Evolutionary conservation across 2,113 vertebrate genomes (phyloP), one percentile per base, ranked within the genome.

Genomic region (Anarhynchus alexandrinus): DNA sequence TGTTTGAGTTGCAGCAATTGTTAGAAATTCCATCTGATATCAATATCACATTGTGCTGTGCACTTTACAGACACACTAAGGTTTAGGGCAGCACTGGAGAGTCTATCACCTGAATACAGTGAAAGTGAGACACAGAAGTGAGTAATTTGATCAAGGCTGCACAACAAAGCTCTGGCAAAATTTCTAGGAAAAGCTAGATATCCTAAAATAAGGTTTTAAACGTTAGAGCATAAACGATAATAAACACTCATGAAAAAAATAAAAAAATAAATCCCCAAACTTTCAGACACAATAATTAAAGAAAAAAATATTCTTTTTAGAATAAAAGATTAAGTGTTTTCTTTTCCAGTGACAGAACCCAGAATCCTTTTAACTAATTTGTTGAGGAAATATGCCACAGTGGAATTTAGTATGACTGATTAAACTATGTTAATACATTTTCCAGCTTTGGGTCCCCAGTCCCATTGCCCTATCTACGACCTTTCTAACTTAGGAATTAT

Each of bases 391-490:
- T 97, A 97, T 98, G 98, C 95, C 98, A 97, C 97, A 97, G 93
- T 97, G 98, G 98, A 98, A 98, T 98, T 98, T 96, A 92, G 92
- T 98, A 96, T 98, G 98, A 98, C 98, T 98, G 98, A 98, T 98
- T 98, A 98, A 98, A 97, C 94, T 86, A 96, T 90, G 92, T 59
- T 97, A 97, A 97, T 94, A 96, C 93, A 88, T 97, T 97, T 96
- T 93, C 95, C 96, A 98, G 96, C 92, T 96, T 96, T 95, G 91
- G 90, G 79, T 97, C 86, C 90, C 51, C n/a, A 90, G 96, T 96
- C 90, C 62, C 92, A 93, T 57, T 97, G 96, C 95, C 96, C 96
- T 92, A 96, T 90, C 74, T 94, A 78, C 81, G 96, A 97, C 97
- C 96, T 95, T 93, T 93, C 77, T 93, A 95, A 95, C 92, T 96